phyloP scores from a whole-genome alignment of 1,140 invertebrate genomes.

The Diorhabda elongata region DNA sequence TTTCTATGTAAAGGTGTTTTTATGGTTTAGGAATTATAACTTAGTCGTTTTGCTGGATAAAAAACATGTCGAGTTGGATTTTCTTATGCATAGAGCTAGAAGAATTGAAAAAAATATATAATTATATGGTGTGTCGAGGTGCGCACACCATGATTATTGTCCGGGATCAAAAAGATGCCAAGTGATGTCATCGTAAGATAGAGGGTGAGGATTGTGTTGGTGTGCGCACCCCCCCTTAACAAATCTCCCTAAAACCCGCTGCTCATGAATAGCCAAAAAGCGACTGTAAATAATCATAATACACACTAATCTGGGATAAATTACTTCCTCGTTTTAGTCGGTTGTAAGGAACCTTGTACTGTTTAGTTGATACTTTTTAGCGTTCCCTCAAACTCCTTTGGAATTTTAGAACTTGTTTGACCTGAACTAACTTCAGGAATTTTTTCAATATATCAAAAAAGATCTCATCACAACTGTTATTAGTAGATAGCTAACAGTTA shows the following conservation, averaged over 20 bases:
- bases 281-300: conserved; percentile 23
- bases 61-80: conserved; percentile 12
- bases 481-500: no score
- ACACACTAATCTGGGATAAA: neutral
- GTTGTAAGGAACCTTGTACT: no score
- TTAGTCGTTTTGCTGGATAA: conserved; percentile 5
- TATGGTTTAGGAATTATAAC: conserved; percentile 28
- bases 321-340: neutral
- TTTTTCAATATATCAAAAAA: no score
- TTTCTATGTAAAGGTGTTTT: conserved; percentile 32
- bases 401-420: no score
- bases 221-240: conserved; percentile 41
- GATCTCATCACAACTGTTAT: no score
- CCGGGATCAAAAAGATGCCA: conserved; percentile 16
- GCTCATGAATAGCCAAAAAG: conserved; percentile 17
- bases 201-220: conserved; percentile 38
- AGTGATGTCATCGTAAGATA: conserved; percentile 11
- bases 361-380: no score
- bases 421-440: no score
- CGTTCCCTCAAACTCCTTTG: no score
- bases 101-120: conserved; percentile 12
- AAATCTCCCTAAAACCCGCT: conserved; percentile 22
- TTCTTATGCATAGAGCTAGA: conserved; percentile 10
- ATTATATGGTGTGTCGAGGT: conserved; percentile 32
- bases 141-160: conserved; percentile 32